These are phyloP conservation scores for Heliconius nattereri DNA, from an alignment of 1,140 invertebrate genomes.

Conservation along the genomic window DNA sequence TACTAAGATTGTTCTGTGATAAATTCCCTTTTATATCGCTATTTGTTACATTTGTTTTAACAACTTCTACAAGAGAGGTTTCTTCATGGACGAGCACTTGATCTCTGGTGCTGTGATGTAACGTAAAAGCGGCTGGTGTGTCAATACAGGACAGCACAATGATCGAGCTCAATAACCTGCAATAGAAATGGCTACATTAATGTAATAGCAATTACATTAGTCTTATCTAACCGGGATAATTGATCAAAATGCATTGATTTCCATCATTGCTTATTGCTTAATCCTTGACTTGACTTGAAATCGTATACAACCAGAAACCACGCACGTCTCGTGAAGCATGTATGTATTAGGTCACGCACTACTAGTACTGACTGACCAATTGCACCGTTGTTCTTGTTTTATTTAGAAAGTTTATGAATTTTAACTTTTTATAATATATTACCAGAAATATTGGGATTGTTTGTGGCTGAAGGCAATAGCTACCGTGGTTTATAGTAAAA, in stretches of 20 bases:
- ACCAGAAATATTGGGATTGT: too few species aligned
- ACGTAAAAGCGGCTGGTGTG: constrained; percentile 40
- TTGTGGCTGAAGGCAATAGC: too few species aligned
- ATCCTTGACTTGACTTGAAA: constrained; percentile 21
- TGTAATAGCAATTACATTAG: constrained; percentile 7
- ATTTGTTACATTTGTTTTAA: not conserved
- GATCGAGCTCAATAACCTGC: constrained; percentile 44
- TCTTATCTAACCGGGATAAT: not conserved
- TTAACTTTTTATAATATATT: not conserved
- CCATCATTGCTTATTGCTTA: constrained; percentile 13
- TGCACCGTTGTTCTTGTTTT: not conserved
- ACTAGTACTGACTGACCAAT: not conserved
- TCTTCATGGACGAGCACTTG: constrained; percentile 53
- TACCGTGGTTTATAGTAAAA: too few species aligned
- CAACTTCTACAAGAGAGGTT: constrained; percentile 51
- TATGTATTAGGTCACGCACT: not conserved
- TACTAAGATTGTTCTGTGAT: not conserved
- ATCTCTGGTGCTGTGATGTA: constrained; percentile 21
- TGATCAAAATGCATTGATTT: constrained; percentile 20
- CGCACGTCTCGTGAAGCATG: constrained; percentile 26
- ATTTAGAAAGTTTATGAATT: not conserved
- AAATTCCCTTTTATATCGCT: not conserved
- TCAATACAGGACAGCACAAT: constrained; percentile 41
- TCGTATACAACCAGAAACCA: constrained; percentile 23
- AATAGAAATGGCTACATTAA: constrained; percentile 34